Conservation (phyloP, 1,140 invertebrate species). For the Trichogramma pretiosum region DNA sequence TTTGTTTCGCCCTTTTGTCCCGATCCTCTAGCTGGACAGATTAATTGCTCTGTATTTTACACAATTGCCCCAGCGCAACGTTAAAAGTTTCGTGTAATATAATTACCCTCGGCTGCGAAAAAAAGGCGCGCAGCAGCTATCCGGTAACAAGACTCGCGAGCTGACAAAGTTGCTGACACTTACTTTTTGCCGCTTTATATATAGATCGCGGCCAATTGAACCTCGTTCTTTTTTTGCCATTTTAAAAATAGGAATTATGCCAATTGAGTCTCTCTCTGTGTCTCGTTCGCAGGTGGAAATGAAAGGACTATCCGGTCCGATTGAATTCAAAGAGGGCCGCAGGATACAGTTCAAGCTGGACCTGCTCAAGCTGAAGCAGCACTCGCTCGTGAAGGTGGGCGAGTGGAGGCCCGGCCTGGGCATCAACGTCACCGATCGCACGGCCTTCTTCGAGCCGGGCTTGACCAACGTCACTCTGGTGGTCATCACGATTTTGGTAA, state of each 20-base stretch:
- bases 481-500: slow-evolving; percentile 61
- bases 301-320: slow-evolving; percentile 65
- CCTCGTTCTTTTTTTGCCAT: no score
- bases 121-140: neutral
- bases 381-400: slow-evolving; percentile 60
- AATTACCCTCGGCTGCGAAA: no score
- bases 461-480: slow-evolving; percentile 55
- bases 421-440: slow-evolving; percentile 52
- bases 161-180: neutral
- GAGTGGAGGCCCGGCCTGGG: slow-evolving; percentile 51
- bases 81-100: no score
- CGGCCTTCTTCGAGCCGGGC: slow-evolving; percentile 52
- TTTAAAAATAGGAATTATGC: no score
- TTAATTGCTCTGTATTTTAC: no score
- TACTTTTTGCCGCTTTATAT: no score
- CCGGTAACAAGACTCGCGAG: neutral
- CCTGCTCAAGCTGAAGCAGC: slow-evolving; percentile 66
- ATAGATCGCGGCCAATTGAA: no score
- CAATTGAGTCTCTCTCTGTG: neutral
- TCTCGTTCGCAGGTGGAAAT: slow-evolving; percentile 58
- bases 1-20: no score
- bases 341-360: slow-evolving; percentile 67
- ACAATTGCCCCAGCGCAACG: no score
- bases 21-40: no score
- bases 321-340: slow-evolving; percentile 69